Conservation (phyloP, 2,113 vertebrate species). For the Thunnus maccoyii region DNA sequence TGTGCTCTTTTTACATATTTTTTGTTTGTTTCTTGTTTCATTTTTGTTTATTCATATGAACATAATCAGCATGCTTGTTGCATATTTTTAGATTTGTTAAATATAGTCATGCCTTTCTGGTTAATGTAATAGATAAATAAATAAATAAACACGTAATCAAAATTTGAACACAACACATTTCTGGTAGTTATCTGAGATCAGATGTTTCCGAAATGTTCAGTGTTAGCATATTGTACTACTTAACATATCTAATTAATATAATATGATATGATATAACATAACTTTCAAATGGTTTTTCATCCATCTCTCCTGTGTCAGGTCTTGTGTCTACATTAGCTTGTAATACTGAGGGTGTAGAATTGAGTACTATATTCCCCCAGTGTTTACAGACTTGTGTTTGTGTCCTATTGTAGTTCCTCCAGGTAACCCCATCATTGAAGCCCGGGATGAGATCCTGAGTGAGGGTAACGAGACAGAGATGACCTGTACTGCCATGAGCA, state of each 20-base stretch:
- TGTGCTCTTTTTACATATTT: too few relatives aligned
- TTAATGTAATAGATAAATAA: not conserved
- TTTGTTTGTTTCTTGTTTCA: too few relatives aligned
- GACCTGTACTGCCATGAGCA: conserved; percentile 96
- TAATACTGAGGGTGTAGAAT: not conserved
- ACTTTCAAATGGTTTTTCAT: too few relatives aligned
- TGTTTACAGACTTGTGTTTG: conserved; percentile 53
- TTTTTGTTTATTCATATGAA: too few relatives aligned
- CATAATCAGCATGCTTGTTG: not conserved
- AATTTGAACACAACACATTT: not conserved
- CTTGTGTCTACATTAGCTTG: not conserved
- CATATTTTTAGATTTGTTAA: not conserved
- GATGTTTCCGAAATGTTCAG: too few relatives aligned
- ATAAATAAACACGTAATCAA: not conserved
- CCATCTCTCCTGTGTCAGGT: not conserved
- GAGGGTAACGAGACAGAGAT: conserved; percentile 98
- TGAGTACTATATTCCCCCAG: not conserved
- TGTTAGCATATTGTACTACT: not conserved
- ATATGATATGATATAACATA: too few relatives aligned
- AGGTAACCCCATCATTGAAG: conserved; percentile 95
- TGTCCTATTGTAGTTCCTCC: conserved; percentile 90
- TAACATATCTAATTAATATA: too few relatives aligned
- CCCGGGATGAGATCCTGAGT: conserved; percentile 90
- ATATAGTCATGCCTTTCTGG: not conserved
- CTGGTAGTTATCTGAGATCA: too few relatives aligned